Evolutionary conservation across 2,888 invertebrate genomes (phyloP).

Genomic region (Andrena praecox): DNA sequence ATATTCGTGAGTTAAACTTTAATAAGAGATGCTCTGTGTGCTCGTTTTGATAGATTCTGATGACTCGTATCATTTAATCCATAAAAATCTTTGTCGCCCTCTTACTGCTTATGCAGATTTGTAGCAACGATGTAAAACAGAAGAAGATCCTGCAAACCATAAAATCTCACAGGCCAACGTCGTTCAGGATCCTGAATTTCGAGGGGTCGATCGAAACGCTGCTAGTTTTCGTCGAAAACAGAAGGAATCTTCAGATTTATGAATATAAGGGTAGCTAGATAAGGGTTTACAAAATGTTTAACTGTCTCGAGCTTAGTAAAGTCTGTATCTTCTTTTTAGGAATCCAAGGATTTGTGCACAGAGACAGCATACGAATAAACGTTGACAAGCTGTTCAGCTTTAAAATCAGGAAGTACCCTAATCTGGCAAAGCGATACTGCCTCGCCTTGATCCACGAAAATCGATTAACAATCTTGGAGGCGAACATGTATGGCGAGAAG

Average conservation of each 20-base stretch:
- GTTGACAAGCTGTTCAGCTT: conserved; percentile 82
- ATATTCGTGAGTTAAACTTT: conserved; percentile 74
- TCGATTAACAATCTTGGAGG: conserved; percentile 83
- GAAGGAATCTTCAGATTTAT: conserved; percentile 83
- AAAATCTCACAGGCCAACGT: conserved; percentile 85
- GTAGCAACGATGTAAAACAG: conserved; percentile 80
- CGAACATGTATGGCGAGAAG: conserved; percentile 85
- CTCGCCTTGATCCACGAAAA: conserved; percentile 82
- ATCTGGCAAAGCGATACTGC: conserved; percentile 72
- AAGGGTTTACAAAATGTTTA: background rate
- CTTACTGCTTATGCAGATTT: conserved; percentile 61
- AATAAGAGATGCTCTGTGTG: background rate
- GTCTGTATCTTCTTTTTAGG: conserved; percentile 69
- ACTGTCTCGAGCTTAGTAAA: background rate
- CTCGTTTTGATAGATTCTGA: background rate
- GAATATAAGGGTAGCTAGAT: conserved; percentile 84
- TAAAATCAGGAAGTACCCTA: conserved; percentile 76
- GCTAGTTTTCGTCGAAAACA: conserved; percentile 76
- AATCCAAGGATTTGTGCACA: conserved; percentile 84
- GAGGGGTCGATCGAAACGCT: conserved; percentile 74
- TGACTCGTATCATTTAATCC: background rate
- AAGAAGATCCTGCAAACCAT: conserved; percentile 86
- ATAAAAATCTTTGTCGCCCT: background rate
- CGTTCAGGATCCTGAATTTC: conserved; percentile 80
- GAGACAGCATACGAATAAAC: conserved; percentile 80